Evolutionary conservation across 2,888 invertebrate genomes (phyloP).

Genomic region (Cheilosia grossa): DNA sequence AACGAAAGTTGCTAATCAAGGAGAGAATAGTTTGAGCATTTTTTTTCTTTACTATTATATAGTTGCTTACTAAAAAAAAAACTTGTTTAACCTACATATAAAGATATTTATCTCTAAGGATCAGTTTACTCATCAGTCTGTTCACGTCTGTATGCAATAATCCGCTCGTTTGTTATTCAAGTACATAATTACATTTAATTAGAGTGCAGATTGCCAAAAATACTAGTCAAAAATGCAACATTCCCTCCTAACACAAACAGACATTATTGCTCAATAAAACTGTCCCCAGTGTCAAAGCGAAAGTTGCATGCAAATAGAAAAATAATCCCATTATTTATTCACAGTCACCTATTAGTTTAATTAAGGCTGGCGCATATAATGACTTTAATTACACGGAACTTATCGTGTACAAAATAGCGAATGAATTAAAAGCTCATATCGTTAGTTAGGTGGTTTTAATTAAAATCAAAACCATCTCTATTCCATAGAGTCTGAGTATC

Average conservation of each 20-base stretch:
- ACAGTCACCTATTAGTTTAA: conserved; percentile 57
- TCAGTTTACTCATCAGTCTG: no score
- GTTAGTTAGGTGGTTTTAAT: conserved; percentile 48
- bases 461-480: conserved; percentile 54
- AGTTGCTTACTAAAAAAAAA: no score
- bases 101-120: no score
- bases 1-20: no score
- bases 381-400: conserved; percentile 41
- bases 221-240: no score
- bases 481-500: conserved; percentile 11
- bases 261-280: background rate
- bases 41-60: no score
- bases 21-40: no score
- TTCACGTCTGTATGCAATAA: no score
- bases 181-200: no score
- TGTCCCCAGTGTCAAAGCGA: background rate
- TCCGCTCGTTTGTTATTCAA: no score
- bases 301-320: conserved; percentile 18
- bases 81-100: no score
- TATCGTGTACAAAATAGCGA: conserved; percentile 22
- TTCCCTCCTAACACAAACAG: background rate
- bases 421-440: conserved; percentile 68
- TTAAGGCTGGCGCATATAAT: conserved; percentile 63
- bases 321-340: conserved; percentile 15
- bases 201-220: no score